Conservation (phyloP, 2,113 vertebrate genomes). For the Chinchilla lanigera region DNA sequence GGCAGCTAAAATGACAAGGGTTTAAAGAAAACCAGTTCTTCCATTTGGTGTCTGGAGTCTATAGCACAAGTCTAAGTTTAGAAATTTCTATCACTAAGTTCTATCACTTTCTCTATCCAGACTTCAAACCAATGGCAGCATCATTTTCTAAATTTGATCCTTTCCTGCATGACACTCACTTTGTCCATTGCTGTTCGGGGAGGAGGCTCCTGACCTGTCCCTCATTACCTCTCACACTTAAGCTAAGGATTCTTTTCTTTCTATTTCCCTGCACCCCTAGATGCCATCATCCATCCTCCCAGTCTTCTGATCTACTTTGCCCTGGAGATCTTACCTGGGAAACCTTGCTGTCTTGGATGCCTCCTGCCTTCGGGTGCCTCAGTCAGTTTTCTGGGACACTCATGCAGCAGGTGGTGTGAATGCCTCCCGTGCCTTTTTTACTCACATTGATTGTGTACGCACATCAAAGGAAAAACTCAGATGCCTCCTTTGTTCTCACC, state of each 20-base stretch:
- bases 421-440: fast-evolving
- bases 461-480: neutral
- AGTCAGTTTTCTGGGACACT: neutral
- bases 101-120: neutral
- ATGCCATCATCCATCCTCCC: too few relatives aligned
- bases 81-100: too few relatives aligned
- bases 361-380: neutral
- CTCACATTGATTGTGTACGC: fast-evolving
- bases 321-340: fast-evolving
- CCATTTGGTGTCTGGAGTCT: neutral
- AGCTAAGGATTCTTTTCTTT: neutral
- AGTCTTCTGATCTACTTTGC: neutral
- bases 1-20: neutral
- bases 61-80: neutral
- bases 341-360: neutral
- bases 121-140: neutral
- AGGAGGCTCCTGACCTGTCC: neutral
- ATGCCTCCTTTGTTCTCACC: neutral
- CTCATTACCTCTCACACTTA: neutral
- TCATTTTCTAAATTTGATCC: neutral
- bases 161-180: neutral
- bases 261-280: neutral
- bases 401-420: fast-evolving
- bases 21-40: neutral
- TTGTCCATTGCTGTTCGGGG: neutral